A percentile compares a stretch with the other conserved stretches of the same genome.
These are phyloP conservation scores for Hesperia comma DNA, from an alignment of 2,888 invertebrate species.

Conservation along the genomic window DNA sequence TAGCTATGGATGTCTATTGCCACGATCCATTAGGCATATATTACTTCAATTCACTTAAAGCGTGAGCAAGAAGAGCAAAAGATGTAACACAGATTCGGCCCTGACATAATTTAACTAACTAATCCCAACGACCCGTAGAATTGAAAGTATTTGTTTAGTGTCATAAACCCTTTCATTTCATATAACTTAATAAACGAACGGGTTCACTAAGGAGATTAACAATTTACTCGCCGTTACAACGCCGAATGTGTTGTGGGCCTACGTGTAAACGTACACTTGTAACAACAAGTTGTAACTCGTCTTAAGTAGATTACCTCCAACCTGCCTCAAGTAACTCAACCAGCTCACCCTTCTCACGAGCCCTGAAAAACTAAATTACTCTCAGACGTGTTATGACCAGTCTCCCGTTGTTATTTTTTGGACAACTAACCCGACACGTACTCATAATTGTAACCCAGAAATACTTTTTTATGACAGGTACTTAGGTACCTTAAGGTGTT, in stretches of 20 bases:
- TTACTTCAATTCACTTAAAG: too few relatives aligned
- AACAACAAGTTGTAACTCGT: not conserved
- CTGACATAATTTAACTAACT: too few relatives aligned
- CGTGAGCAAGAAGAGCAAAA: too few relatives aligned
- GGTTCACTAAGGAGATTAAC: slow-evolving; percentile 10
- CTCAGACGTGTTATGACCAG: slow-evolving; percentile 5
- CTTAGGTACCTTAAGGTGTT: too few relatives aligned
- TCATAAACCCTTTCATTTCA: not conserved
- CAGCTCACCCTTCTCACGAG: slow-evolving; percentile 17
- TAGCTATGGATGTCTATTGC: too few relatives aligned
- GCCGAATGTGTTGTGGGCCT: not conserved
- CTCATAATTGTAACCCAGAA: slow-evolving; percentile 16
- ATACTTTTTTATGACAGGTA: slow-evolving; percentile 12
- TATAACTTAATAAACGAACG: slow-evolving; percentile 2
- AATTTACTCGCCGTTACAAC: slow-evolving; percentile 12
- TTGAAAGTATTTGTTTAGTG: not conserved
- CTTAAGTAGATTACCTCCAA: slow-evolving; percentile 3
- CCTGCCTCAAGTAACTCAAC: slow-evolving; percentile 8
- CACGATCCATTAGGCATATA: too few relatives aligned
- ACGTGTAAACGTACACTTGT: not conserved
- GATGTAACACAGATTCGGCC: too few relatives aligned
- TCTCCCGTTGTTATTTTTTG: slow-evolving; percentile 26
- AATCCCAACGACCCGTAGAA: not conserved
- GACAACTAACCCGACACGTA: slow-evolving; percentile 24
- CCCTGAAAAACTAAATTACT: slow-evolving; percentile 21